These are phyloP conservation scores for Colistium nudipinnis DNA, from an alignment of 2,113 vertebrate genomes.

Conservation along the genomic window DNA sequence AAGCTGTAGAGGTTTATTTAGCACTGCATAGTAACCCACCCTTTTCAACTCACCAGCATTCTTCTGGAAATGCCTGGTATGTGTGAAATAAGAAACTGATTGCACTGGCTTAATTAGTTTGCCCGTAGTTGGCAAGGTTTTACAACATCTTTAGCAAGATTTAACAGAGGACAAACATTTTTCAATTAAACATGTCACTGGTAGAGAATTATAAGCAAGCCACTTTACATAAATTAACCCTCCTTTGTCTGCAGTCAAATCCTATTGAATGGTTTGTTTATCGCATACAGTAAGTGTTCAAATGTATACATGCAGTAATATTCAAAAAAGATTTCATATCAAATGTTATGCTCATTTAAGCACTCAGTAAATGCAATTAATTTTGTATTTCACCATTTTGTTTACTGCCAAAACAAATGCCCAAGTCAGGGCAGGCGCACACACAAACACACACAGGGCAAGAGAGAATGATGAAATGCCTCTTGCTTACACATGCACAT, in stretches of 20 bases:
- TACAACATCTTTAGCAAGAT: slow-evolving; percentile 13
- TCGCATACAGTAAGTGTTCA: too few relatives aligned
- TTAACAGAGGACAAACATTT: slow-evolving; percentile 23
- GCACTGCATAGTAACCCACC: slow-evolving; percentile 46
- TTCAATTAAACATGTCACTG: slow-evolving; percentile 27
- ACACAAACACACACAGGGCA: not conserved
- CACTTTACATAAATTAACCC: not conserved
- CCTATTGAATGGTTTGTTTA: too few relatives aligned
- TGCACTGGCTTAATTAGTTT: slow-evolving; percentile 21
- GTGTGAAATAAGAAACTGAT: slow-evolving; percentile 40
- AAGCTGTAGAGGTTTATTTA: slow-evolving; percentile 54
- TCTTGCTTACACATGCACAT: slow-evolving; percentile 8
- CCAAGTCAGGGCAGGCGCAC: slow-evolving; percentile 40
- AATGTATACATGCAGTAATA: too few relatives aligned
- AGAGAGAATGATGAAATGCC: not conserved
- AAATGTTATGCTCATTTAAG: not conserved
- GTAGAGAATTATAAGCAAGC: not conserved
- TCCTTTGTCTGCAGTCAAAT: not conserved
- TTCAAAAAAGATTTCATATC: too few relatives aligned
- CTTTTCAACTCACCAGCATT: not conserved
- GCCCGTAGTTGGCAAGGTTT: slow-evolving; percentile 26
- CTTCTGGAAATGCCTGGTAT: slow-evolving; percentile 2
- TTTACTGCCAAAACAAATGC: slow-evolving; percentile 46
- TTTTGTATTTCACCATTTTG: slow-evolving; percentile 14
- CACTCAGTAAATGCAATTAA: slow-evolving; percentile 2